Evolutionary conservation across 2,888 invertebrate species (phyloP).

Genomic region (Bombylius major): DNA sequence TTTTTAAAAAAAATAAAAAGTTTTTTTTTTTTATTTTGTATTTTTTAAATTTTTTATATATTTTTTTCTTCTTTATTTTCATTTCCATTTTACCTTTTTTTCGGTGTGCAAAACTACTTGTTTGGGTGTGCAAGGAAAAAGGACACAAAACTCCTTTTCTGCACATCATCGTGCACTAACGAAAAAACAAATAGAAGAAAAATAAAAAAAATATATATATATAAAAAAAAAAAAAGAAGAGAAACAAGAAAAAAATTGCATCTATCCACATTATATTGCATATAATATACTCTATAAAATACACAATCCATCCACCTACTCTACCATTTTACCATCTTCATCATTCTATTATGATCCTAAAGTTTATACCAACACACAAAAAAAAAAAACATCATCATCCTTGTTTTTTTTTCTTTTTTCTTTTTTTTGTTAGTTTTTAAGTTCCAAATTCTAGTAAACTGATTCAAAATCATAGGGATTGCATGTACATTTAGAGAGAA

Average conservation of each 20-base stretch:
- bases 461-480: too few species aligned
- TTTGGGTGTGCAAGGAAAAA: slow-evolving; percentile 22
- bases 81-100: slow-evolving; percentile 14
- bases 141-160: slow-evolving; percentile 18
- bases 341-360: too few species aligned
- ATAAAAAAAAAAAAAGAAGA: not conserved
- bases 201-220: not conserved
- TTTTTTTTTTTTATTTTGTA: slow-evolving; percentile 20
- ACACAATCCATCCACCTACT: too few species aligned
- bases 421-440: too few species aligned
- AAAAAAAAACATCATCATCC: too few species aligned
- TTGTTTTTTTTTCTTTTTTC: too few species aligned
- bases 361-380: too few species aligned
- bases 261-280: not conserved
- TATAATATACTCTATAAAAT: not conserved
- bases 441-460: too few species aligned
- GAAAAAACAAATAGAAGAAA: not conserved
- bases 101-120: slow-evolving; percentile 21
- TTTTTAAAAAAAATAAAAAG: slow-evolving; percentile 26
- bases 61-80: slow-evolving; percentile 23
- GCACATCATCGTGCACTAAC: not conserved
- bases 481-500: too few species aligned
- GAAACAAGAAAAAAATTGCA: not conserved
- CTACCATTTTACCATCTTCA: too few species aligned
- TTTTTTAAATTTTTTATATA: slow-evolving; percentile 21